Evolutionary conservation across 1,140 invertebrate species (phyloP), one percentile per base, ranked within the genome.

Genomic region (Bombus confusus): DNA sequence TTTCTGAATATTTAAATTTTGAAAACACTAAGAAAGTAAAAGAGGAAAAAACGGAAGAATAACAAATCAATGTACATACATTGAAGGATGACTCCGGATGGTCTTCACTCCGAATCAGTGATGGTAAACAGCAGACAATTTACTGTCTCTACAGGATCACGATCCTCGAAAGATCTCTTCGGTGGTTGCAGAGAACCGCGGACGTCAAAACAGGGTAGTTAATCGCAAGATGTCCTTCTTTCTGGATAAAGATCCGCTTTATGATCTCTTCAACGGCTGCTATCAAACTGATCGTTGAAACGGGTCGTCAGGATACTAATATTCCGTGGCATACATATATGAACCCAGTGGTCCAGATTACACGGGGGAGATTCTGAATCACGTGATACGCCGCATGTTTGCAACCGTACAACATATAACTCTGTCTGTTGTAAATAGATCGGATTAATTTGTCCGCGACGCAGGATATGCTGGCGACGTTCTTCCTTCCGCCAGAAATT

Each of bases 241-340:
- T 57, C 25, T 25, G 68, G 85, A 87, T 71, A 74, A 85, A 90
- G 87, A 90, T 88, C 86, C 2, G 72, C 87, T 89, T 90, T 89
- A 83, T 91, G 74, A 22, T 86, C 93, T 91, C 87, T 77, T 90
- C 93, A 91, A 87, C 91, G 92, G 91, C 88, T 87, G 88, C 91
- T 81, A 90, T 91, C 88, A 86, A 85, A 94, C 93, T 94, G 94
- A 92, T 94, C 89, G 91, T 90, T 91, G 83, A 87, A 91, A 92
- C 89, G 88, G 52, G 68, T 91, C 90, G 88, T 88, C 91, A 90
- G 91, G 89, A 91, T 91, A 91, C 89, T 93, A 93, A 93, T 93
- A 92, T 93, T 86, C 86, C 31, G 82, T 83, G 52, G 76, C 79
- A 86, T 85, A 91, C 37, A 87, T 89, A 88, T 90, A 88, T 69